Conservation (phyloP, 2,113 vertebrate genomes). For the Neogobius melanostomus region DNA sequence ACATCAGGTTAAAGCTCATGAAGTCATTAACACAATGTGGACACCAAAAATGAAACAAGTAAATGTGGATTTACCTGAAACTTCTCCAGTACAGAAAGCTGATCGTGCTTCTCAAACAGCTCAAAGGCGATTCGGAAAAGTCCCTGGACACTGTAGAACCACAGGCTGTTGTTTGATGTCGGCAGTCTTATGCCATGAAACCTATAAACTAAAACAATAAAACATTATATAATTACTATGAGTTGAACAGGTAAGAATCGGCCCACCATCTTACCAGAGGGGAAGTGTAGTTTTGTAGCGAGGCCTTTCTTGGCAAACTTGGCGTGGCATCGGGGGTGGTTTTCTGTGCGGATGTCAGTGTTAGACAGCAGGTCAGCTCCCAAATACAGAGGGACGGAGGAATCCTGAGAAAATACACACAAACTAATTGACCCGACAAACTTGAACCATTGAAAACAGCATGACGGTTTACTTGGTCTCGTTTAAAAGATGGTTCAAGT, state of each 20-base stretch:
- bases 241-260: too few species aligned
- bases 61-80: conserved; percentile 72
- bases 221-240: too few species aligned
- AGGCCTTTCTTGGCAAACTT: conserved; percentile 81
- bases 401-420: conserved; percentile 47
- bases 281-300: conserved; percentile 78
- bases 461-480: too few species aligned
- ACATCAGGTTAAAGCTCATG: too few species aligned
- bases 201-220: conserved; percentile 67
- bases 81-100: conserved; percentile 76
- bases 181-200: conserved; percentile 77
- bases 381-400: conserved; percentile 75
- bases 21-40: too few species aligned
- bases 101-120: conserved; percentile 77
- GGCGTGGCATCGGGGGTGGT: conserved; percentile 81
- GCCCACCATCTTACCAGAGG: conserved; percentile 62
- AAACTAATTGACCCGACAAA: too few species aligned
- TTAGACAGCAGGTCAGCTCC: conserved; percentile 80
- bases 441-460: too few species aligned
- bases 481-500: too few species aligned
- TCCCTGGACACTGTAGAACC: conserved; percentile 84
- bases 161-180: conserved; percentile 72
- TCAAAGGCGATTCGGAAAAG: conserved; percentile 83
- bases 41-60: too few species aligned
- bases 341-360: conserved; percentile 78